These are phyloP conservation scores for Rhopilema esculentum DNA, from an alignment of 30 jellyfish, hydroid and myxozoan species.

Conservation along the genomic window DNA sequence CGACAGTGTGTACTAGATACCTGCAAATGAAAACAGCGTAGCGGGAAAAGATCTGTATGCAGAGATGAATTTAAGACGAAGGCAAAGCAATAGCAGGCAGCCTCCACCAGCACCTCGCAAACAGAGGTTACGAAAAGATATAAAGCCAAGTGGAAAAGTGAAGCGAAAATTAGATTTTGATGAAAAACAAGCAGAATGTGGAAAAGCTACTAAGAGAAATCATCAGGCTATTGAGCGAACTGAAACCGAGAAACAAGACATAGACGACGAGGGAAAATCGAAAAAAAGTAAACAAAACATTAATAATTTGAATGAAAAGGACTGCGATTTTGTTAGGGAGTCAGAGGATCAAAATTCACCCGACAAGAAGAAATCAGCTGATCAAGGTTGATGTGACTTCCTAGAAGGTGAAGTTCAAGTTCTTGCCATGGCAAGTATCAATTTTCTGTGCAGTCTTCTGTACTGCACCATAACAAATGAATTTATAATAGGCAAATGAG, in stretches of 20 bases:
- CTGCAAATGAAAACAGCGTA: not conserved
- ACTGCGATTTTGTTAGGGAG: not conserved
- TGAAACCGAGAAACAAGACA: not conserved
- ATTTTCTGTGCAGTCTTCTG: not conserved
- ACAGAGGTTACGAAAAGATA: conserved; percentile 14
- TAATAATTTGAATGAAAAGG: not conserved
- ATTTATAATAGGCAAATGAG: too few relatives aligned
- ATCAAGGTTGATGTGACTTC: not conserved
- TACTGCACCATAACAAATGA: not conserved
- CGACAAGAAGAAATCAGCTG: not conserved
- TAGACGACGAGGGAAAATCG: not conserved
- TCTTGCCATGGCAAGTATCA: not conserved
- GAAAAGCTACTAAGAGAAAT: not conserved
- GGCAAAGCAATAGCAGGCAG: conserved; percentile 2
- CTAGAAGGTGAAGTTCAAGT: not conserved
- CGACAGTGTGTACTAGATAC: not conserved
- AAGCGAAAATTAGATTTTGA: conserved; percentile 59
- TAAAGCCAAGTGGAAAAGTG: conserved; percentile 45
- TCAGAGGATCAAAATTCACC: not conserved
- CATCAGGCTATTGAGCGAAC: not conserved
- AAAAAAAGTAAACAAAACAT: not conserved
- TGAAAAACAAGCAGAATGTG: not conserved
- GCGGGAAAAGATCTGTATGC: not conserved
- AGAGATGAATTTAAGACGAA: not conserved
- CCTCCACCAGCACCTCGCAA: conserved; percentile 78